Percentiles rank a stretch among this genome's conserved stretches.
Conservation (phyloP, 92 coral and sea anemone species). For the Umimayanthus kanabou region DNA sequence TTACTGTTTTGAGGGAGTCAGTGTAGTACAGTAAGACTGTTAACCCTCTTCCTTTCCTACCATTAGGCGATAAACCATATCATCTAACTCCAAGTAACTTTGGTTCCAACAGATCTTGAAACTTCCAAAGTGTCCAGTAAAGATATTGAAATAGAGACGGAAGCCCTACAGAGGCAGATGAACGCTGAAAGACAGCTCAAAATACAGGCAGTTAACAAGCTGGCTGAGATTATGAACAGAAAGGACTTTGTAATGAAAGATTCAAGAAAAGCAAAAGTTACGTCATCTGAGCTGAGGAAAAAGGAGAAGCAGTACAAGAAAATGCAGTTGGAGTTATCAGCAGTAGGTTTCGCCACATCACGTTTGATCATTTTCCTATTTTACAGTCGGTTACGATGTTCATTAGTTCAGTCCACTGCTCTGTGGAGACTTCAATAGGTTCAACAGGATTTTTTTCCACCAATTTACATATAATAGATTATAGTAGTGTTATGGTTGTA, state of each 20-base stretch:
- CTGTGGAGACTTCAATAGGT: not conserved
- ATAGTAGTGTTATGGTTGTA: too few relatives aligned
- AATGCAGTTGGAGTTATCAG: slow-evolving; percentile 79
- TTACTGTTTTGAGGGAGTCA: too few relatives aligned
- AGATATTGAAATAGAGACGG: slow-evolving; percentile 79
- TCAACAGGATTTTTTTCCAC: too few relatives aligned
- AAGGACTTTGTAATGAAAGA: slow-evolving; percentile 76
- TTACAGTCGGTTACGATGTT: too few relatives aligned
- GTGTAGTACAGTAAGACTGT: not conserved
- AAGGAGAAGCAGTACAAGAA: slow-evolving; percentile 91
- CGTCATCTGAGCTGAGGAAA: slow-evolving; percentile 78
- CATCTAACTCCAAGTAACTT: not conserved
- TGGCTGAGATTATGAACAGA: slow-evolving; percentile 96
- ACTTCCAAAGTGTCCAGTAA: slow-evolving; percentile 77
- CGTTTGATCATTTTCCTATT: not conserved
- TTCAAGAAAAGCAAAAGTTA: slow-evolving; percentile 71
- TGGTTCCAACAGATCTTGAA: slow-evolving; percentile 66
- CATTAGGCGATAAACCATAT: not conserved
- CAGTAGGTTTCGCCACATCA: slow-evolving; percentile 57
- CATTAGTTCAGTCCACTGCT: not conserved
- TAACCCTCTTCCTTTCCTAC: not conserved
- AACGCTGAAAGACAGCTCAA: slow-evolving; percentile 70
- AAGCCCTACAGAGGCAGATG: slow-evolving; percentile 70
- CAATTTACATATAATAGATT: too few relatives aligned
- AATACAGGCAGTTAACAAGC: slow-evolving; percentile 92